phyloP scores from a whole-genome alignment of 2,797 vertebrate genomes.

The Oreonectes daqikongensis region DNA sequence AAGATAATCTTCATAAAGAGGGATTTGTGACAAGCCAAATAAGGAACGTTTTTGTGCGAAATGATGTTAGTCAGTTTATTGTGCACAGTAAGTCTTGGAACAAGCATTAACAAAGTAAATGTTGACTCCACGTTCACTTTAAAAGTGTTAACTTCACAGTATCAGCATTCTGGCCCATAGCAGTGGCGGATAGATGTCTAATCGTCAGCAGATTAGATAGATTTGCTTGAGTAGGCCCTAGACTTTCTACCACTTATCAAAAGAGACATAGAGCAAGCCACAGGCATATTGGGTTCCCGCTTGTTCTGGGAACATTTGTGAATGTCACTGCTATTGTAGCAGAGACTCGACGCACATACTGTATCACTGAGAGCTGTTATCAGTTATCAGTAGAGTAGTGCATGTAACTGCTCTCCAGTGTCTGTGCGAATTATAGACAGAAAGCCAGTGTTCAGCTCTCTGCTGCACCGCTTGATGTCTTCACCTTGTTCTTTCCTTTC shows the following conservation, averaged over 20 bases:
- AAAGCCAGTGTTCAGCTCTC: not conserved
- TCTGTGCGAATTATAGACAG: not conserved
- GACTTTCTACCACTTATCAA: conserved; percentile 25
- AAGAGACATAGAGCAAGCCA: conserved; percentile 18
- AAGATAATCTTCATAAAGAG: not conserved
- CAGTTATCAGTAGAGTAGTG: conserved; percentile 7
- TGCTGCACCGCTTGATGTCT: not conserved
- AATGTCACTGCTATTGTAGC: conserved; percentile 21
- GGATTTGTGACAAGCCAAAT: not conserved
- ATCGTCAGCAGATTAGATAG: conserved; percentile 6
- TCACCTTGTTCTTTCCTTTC: not conserved
- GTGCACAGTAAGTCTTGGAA: no score
- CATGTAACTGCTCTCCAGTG: not conserved
- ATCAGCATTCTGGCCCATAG: not conserved
- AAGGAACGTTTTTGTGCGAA: no score
- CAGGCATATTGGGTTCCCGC: conserved; percentile 10
- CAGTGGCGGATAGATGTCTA: not conserved
- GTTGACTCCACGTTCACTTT: not conserved
- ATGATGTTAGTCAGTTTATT: no score
- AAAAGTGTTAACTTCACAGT: not conserved
- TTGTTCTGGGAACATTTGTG: conserved; percentile 22
- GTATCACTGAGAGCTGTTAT: conserved; percentile 31
- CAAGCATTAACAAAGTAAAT: not conserved
- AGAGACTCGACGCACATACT: conserved; percentile 7
- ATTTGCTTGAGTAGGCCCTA: conserved; percentile 2